A percentile compares a stretch with the other conserved stretches of the same genome.
Conservation (phyloP, 2,888 invertebrate species). For the Chorisops tibialis region DNA sequence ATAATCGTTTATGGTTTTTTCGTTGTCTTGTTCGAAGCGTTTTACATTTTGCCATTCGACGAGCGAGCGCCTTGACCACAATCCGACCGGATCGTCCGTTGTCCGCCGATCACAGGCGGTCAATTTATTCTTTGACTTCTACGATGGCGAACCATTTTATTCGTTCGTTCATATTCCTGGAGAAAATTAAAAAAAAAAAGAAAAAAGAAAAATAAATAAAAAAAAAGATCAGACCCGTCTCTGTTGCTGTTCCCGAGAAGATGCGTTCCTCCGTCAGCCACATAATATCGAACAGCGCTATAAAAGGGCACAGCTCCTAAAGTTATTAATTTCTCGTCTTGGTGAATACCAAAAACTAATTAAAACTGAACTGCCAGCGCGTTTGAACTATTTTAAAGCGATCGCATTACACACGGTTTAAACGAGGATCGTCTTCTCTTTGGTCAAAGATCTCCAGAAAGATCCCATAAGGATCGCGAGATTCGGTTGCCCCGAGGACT, state of each 20-base stretch:
- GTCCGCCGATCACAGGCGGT: constrained; percentile 20
- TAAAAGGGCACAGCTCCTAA: constrained; percentile 25
- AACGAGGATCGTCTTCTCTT: constrained; percentile 9
- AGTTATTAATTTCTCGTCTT: constrained; percentile 34
- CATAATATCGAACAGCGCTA: constrained; percentile 17
- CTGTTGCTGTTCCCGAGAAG: constrained; percentile 15
- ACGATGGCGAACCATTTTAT: background rate
- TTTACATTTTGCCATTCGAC: constrained; percentile 21
- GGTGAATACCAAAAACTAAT: constrained; percentile 34
- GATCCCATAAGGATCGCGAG: constrained; percentile 48
- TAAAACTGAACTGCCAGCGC: constrained; percentile 29
- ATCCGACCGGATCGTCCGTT: background rate
- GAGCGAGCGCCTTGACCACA: constrained; percentile 12
- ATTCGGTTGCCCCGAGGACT: constrained; percentile 47
- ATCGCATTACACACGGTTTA: constrained; percentile 28
- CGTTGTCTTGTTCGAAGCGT: constrained; percentile 14
- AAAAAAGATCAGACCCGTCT: no score
- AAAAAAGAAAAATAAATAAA: no score
- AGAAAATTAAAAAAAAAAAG: no score
- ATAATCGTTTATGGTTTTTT: constrained; percentile 33
- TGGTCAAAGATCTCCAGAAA: constrained; percentile 27
- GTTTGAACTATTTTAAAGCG: constrained; percentile 28
- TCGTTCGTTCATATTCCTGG: no score
- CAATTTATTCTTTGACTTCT: constrained; percentile 32
- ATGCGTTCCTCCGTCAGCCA: background rate